Evolutionary conservation across 2,888 invertebrate genomes (phyloP).

Genomic region (Cantharis flavilabris): DNA sequence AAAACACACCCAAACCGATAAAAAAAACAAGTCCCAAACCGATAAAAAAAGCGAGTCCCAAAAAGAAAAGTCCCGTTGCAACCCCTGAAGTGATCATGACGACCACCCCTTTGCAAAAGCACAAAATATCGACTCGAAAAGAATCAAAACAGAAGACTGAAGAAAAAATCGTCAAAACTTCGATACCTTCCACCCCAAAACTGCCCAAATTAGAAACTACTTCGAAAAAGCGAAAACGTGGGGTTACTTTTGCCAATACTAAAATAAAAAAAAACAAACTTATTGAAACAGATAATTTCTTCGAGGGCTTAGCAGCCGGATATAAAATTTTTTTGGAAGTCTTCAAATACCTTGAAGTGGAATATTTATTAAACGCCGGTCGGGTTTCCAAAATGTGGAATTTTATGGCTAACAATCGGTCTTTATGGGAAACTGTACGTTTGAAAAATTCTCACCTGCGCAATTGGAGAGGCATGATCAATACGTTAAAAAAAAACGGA

Average conservation of each 20-base stretch:
- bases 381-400: slow-evolving; percentile 80
- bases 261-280: neutral
- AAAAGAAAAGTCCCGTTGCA: slow-evolving; percentile 35
- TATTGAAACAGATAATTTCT: slow-evolving; percentile 52
- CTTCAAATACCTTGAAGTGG: slow-evolving; percentile 79
- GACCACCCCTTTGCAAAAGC: neutral
- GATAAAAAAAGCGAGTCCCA: neutral
- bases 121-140: slow-evolving; percentile 29
- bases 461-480: slow-evolving; percentile 77
- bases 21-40: neutral
- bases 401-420: slow-evolving; percentile 70
- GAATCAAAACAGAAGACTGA: slow-evolving; percentile 9
- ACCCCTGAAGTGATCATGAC: slow-evolving; percentile 15
- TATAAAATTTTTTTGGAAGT: slow-evolving; percentile 64
- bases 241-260: neutral
- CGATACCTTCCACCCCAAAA: neutral
- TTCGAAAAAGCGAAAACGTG: neutral
- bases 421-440: slow-evolving; percentile 78
- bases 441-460: slow-evolving; percentile 84
- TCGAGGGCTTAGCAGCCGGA: slow-evolving; percentile 58
- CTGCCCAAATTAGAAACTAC: neutral
- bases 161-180: neutral
- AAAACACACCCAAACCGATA: slow-evolving; percentile 38
- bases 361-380: slow-evolving; percentile 75
- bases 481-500: slow-evolving; percentile 70